Evolutionary conservation across 2,888 invertebrate genomes (phyloP).

Genomic region (Scaeva pyrastri): DNA sequence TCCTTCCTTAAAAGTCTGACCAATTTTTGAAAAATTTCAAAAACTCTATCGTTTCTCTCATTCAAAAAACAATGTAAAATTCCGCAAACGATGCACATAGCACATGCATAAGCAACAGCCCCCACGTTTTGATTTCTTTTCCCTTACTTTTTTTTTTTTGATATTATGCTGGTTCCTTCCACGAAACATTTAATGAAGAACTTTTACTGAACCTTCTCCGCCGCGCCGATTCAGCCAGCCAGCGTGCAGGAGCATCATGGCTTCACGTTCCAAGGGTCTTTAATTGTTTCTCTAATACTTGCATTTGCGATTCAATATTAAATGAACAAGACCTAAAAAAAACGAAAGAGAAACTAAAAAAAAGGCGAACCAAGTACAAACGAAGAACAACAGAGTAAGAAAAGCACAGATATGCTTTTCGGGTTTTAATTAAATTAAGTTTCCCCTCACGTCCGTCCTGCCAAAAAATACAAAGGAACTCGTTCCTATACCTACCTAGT

Average conservation of each 20-base stretch:
- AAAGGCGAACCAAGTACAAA: conserved; percentile 56
- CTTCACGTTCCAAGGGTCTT: conserved; percentile 46
- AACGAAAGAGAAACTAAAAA: conserved; percentile 13
- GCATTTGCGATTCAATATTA: conserved; percentile 67
- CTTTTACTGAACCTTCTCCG: conserved; percentile 15
- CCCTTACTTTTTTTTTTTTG: not conserved
- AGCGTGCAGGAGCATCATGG: conserved; percentile 10
- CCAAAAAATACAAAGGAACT: conserved; percentile 9
- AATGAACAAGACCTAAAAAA: conserved; percentile 3
- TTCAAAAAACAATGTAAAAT: conserved; percentile 30
- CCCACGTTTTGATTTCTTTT: conserved; percentile 25
- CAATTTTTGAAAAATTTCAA: too few relatives aligned
- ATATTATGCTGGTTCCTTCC: not conserved
- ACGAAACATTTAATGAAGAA: conserved; percentile 62
- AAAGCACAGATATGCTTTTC: conserved; percentile 71
- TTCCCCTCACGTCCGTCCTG: conserved; percentile 24
- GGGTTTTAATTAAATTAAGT: conserved; percentile 73
- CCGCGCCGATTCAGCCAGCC: not conserved
- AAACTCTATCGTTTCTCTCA: conserved; percentile 1
- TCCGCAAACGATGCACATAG: conserved; percentile 54
- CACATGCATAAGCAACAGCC: conserved; percentile 34
- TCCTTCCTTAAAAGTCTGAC: too few relatives aligned
- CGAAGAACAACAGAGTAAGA: conserved; percentile 63
- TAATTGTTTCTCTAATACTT: conserved; percentile 73
- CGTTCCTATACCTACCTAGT: not conserved